Evolutionary conservation across 1,140 invertebrate genomes (phyloP).

Genomic region (Aphis gossypii): DNA sequence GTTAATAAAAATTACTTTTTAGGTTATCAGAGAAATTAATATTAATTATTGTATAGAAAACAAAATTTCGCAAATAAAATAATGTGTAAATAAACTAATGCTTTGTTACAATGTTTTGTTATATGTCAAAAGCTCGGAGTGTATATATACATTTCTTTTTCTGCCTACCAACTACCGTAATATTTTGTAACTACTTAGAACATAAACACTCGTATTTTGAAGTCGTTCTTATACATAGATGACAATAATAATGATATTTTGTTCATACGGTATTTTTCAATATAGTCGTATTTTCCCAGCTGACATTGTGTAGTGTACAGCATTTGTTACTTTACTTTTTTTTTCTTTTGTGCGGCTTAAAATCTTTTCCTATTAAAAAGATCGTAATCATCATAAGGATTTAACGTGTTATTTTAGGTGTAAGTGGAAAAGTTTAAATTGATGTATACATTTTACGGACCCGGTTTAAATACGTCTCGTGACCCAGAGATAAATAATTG

Average conservation of each 20-base stretch:
- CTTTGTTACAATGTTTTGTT: neutral
- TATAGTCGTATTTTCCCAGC: neutral
- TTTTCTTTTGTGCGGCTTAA: neutral
- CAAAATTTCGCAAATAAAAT: neutral
- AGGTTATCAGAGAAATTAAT: neutral
- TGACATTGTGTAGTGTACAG: neutral
- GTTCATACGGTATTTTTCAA: neutral
- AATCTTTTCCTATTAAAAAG: conserved; percentile 2
- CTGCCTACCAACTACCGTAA: neutral
- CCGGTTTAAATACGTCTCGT: neutral
- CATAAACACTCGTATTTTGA: neutral
- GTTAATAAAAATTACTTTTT: too few relatives aligned
- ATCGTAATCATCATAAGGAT: neutral
- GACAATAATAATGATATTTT: neutral
- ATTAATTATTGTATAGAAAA: neutral
- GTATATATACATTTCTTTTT: neutral
- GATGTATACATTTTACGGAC: conserved; percentile 21
- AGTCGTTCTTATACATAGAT: neutral
- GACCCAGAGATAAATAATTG: neutral
- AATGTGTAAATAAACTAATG: neutral
- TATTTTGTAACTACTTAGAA: neutral
- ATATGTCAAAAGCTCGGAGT: too few relatives aligned
- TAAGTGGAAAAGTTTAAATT: conserved; percentile 27
- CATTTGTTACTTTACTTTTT: neutral
- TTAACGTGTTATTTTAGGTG: conserved; percentile 12